A percentile compares a stretch with the other conserved stretches of the same genome.
Evolutionary conservation across 1,140 invertebrate species (phyloP).

Genomic region (Tetraneura akinire): DNA sequence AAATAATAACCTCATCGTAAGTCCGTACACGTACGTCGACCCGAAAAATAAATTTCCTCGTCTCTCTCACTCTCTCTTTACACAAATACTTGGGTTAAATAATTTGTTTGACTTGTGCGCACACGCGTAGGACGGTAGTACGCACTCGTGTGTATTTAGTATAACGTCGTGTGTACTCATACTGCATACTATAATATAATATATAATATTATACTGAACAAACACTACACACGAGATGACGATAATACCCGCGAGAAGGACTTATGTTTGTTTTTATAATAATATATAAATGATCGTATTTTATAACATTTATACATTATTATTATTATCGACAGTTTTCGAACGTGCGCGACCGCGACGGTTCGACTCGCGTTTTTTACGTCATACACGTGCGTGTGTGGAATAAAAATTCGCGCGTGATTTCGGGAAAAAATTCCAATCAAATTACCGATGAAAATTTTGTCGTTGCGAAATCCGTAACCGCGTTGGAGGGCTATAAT

Average conservation of each 20-base stretch:
- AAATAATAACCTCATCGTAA: too few species aligned
- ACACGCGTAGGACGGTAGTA: conserved; percentile 23
- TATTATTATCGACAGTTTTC: too few species aligned
- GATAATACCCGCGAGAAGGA: not conserved
- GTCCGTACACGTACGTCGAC: not conserved
- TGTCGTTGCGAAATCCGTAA: too few species aligned
- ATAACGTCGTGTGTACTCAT: not conserved
- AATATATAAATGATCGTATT: not conserved
- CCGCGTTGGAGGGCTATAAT: too few species aligned
- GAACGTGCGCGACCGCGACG: not conserved
- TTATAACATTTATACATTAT: too few species aligned
- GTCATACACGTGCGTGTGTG: too few species aligned
- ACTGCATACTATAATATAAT: too few species aligned
- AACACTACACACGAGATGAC: conserved; percentile 8
- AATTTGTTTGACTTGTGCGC: conserved; percentile 38
- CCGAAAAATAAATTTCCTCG: too few species aligned
- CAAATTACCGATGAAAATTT: too few species aligned
- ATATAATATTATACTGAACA: too few species aligned
- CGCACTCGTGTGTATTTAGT: not conserved
- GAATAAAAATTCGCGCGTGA: too few species aligned
- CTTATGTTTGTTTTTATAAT: not conserved
- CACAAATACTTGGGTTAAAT: conserved; percentile 7
- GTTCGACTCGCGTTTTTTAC: not conserved
- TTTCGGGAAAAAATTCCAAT: too few species aligned
- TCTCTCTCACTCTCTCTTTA: not conserved